Conservation (phyloP, 2,888 invertebrate genomes). For the Sphinx pinastri region DNA sequence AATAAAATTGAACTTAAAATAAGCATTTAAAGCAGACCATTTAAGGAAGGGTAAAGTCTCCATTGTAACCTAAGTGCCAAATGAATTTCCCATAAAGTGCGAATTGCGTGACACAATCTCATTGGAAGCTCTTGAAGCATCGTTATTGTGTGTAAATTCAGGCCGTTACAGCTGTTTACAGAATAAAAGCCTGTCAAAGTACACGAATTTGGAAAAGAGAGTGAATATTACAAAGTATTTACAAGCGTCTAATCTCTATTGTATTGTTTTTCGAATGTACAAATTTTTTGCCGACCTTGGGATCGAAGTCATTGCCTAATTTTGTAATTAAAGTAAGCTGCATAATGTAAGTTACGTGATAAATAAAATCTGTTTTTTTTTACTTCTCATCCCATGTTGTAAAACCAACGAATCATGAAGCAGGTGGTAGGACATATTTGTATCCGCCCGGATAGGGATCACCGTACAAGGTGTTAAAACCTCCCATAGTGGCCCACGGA, state of each 20-base stretch:
- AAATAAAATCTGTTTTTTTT: too few relatives aligned
- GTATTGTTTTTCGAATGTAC: background rate
- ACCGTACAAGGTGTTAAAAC: too few relatives aligned
- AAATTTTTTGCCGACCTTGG: background rate
- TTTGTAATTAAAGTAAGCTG: background rate
- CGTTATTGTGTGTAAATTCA: conserved; percentile 13
- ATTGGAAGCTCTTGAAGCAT: background rate
- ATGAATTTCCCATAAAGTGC: conserved; percentile 1
- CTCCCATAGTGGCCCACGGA: too few relatives aligned
- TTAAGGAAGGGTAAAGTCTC: background rate
- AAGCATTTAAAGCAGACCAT: background rate
- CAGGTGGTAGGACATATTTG: too few relatives aligned
- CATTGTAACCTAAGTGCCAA: background rate
- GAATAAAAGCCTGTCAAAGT: conserved; percentile 11
- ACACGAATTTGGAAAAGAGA: background rate
- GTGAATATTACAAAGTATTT: background rate
- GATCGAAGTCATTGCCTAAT: background rate
- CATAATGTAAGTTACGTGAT: too few relatives aligned
- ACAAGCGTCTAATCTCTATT: too few relatives aligned
- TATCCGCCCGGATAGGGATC: too few relatives aligned
- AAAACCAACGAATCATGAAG: too few relatives aligned
- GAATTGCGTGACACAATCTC: conserved; percentile 5
- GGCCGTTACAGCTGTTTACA: conserved; percentile 3
- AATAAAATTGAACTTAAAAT: background rate
- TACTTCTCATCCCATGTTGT: too few relatives aligned